These are phyloP conservation scores for Drosophila cognata DNA, from an alignment of 2,888 invertebrate genomes.

Conservation along the genomic window DNA sequence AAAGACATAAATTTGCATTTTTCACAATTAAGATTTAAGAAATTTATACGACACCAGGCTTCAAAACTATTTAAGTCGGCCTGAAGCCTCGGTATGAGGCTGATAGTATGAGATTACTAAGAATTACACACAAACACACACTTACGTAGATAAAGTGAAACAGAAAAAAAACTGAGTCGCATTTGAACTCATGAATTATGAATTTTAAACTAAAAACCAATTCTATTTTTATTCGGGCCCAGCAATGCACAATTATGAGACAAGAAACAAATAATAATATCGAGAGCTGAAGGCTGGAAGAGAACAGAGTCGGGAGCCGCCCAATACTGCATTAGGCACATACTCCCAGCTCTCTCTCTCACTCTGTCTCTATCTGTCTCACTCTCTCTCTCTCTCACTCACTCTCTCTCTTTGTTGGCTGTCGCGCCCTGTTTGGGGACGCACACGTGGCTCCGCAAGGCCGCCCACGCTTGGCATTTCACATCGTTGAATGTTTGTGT, in stretches of 20 bases:
- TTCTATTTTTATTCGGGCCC: neutral
- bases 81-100: neutral
- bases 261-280: neutral
- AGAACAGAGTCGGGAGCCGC: conserved; percentile 26
- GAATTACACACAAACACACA: conserved; percentile 6
- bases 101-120: conserved; percentile 32
- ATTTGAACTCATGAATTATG: conserved; percentile 25
- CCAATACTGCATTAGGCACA: conserved; percentile 29
- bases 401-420: neutral
- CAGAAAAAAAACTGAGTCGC: conserved; percentile 31
- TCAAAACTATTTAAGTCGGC: too few relatives aligned
- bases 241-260: neutral
- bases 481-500: conserved; percentile 30
- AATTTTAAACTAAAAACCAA: conserved; percentile 13
- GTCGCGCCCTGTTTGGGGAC: neutral
- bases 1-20: too few relatives aligned
- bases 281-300: neutral
- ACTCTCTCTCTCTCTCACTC: neutral
- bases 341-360: neutral
- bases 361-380: neutral
- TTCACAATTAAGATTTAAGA: too few relatives aligned
- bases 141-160: neutral
- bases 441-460: conserved; percentile 4
- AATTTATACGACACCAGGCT: too few relatives aligned
- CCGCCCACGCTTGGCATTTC: conserved; percentile 43